A percentile compares a stretch with the other conserved stretches of the same genome.
These are phyloP conservation scores for Nomada goodeniana DNA, from an alignment of 2,888 invertebrate species.

Conservation along the genomic window DNA sequence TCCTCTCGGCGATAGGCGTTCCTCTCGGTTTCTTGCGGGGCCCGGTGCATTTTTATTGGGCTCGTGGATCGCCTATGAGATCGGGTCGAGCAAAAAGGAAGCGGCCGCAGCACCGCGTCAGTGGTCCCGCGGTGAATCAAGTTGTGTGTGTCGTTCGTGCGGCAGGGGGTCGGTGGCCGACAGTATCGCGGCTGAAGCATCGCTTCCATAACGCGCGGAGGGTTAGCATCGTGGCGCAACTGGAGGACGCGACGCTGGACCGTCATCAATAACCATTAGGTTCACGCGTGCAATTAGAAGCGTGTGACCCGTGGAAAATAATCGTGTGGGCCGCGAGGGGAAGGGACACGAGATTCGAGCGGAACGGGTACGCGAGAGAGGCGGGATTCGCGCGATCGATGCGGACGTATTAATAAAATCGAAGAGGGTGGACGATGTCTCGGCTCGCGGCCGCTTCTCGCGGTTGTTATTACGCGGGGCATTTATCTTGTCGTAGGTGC, in stretches of 20 bases:
- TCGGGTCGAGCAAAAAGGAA: slow-evolving; percentile 65
- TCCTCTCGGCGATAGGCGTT: slow-evolving; percentile 63
- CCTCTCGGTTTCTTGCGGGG: slow-evolving; percentile 65
- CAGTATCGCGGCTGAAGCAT: slow-evolving; percentile 77
- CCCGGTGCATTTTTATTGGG: slow-evolving; percentile 64
- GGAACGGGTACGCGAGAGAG: slow-evolving; percentile 10
- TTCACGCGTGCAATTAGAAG: slow-evolving; percentile 80
- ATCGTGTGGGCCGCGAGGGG: slow-evolving; percentile 8
- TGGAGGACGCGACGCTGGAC: background rate
- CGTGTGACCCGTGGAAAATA: slow-evolving; percentile 67
- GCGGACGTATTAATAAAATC: slow-evolving; percentile 69
- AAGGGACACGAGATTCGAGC: background rate
- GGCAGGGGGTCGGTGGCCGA: slow-evolving; percentile 78
- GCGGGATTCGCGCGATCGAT: slow-evolving; percentile 46
- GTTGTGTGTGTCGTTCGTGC: slow-evolving; percentile 74
- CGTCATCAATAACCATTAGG: slow-evolving; percentile 82
- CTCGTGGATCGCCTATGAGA: slow-evolving; percentile 63
- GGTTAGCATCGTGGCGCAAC: slow-evolving; percentile 19
- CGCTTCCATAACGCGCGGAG: slow-evolving; percentile 73
- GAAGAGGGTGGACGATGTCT: slow-evolving; percentile 37
- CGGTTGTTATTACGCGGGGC: slow-evolving; percentile 52
- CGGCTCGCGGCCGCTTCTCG: slow-evolving; percentile 17
- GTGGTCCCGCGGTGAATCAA: slow-evolving; percentile 75
- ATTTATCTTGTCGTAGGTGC: slow-evolving; percentile 62
- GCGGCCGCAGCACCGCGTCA: slow-evolving; percentile 46